These are phyloP conservation scores for Metopolophium dirhodum DNA, from an alignment of 1,140 invertebrate species.

Conservation along the genomic window DNA sequence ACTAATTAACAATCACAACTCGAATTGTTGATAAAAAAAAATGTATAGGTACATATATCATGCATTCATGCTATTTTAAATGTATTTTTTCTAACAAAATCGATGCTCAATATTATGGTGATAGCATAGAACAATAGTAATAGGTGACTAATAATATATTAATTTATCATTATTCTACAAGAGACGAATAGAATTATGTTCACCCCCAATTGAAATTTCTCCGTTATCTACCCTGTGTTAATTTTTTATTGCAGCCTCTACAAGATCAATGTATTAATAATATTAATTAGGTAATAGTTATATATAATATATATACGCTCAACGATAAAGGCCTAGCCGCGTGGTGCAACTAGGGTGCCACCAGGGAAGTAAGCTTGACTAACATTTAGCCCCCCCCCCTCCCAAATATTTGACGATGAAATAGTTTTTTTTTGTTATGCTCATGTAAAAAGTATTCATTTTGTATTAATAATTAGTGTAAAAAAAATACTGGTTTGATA, in stretches of 20 bases:
- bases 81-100: background rate
- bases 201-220: background rate
- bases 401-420: background rate
- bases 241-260: conserved; percentile 18
- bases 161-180: background rate
- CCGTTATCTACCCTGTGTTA: conserved; percentile 4
- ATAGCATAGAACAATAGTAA: background rate
- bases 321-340: background rate
- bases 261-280: background rate
- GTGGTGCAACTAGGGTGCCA: background rate
- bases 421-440: background rate
- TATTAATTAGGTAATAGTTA: background rate
- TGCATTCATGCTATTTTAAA: background rate
- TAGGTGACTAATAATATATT: background rate
- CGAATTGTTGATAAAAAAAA: background rate
- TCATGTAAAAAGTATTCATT: background rate
- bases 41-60: background rate
- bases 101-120: background rate
- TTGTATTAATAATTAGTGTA: background rate
- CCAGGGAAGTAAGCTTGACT: background rate
- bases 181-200: background rate
- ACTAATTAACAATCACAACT: conserved; percentile 18
- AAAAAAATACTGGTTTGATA: background rate
- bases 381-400: background rate
- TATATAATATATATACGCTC: background rate